Conservation (phyloP, 2,888 invertebrate species). For the Pemphredon lugubris region DNA sequence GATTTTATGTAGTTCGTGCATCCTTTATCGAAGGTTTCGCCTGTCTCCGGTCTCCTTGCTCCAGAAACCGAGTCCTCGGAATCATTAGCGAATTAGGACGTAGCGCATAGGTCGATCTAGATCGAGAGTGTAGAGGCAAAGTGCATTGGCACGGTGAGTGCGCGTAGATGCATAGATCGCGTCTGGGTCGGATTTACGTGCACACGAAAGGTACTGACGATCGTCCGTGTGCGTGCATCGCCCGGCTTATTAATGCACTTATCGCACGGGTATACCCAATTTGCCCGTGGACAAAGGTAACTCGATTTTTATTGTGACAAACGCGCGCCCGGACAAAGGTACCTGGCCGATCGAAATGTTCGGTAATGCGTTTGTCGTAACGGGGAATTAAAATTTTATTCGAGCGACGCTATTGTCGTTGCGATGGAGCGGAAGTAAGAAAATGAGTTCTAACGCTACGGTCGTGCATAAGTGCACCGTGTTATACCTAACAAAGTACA, state of each 20-base stretch:
- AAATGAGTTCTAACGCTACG: no score
- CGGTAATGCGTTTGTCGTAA: no score
- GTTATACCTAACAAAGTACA: no score
- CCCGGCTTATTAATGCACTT: background rate
- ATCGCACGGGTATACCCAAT: conserved; percentile 5
- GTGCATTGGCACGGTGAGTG: conserved; percentile 56
- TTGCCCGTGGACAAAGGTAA: background rate
- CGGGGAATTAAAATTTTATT: no score
- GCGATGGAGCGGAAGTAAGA: no score
- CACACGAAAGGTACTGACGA: conserved; percentile 1
- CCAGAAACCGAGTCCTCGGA: conserved; percentile 61
- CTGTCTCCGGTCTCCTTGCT: conserved; percentile 38
- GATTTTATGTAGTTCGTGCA: no score
- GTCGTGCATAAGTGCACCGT: no score
- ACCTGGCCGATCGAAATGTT: background rate
- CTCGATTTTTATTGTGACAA: background rate
- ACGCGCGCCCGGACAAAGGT: background rate
- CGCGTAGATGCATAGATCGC: background rate
- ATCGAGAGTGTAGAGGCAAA: conserved; percentile 28
- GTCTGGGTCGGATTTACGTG: background rate
- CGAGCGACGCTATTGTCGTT: no score
- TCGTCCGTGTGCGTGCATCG: conserved; percentile 2
- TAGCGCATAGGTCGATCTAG: conserved; percentile 60
- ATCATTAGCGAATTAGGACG: conserved; percentile 74
- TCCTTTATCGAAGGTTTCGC: conserved; percentile 20